These are phyloP conservation scores for Zonotrichia leucophrys DNA, from an alignment of 2,113 vertebrate species.

Conservation along the genomic window DNA sequence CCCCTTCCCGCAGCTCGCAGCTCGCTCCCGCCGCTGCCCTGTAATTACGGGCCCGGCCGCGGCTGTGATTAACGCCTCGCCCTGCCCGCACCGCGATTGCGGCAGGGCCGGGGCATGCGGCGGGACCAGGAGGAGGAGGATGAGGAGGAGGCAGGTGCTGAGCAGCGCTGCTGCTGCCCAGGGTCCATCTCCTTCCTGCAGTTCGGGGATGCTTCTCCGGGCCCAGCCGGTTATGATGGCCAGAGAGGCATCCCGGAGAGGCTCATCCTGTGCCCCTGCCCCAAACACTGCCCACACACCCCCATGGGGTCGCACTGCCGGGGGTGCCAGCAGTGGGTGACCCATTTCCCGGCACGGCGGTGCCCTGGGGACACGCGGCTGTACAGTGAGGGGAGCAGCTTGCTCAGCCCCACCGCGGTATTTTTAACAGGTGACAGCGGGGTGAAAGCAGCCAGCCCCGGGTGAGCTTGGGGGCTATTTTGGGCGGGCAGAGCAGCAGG, in stretches of 20 bases:
- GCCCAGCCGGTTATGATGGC: neutral
- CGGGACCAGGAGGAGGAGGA: neutral
- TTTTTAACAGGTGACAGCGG: constrained; percentile 49
- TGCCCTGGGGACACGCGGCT: neutral
- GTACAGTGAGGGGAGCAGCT: neutral
- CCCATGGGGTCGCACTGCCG: accelerated
- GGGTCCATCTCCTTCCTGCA: neutral
- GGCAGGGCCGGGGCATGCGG: neutral
- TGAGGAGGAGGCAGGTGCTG: neutral
- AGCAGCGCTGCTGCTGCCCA: neutral
- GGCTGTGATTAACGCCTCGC: constrained; percentile 46
- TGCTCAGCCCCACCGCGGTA: neutral
- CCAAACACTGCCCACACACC: neutral
- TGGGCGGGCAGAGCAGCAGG: neutral
- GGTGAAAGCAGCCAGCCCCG: neutral
- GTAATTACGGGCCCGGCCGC: constrained; percentile 8
- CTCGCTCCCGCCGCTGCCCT: neutral
- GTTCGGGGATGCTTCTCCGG: neutral
- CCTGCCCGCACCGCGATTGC: neutral
- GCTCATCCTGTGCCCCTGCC: neutral
- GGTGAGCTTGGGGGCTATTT: constrained; percentile 59
- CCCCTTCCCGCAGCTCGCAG: neutral
- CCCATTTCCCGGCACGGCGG: neutral
- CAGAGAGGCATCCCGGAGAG: neutral
- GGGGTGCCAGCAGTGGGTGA: neutral